Percentiles rank a stretch among this genome's conserved stretches.
Evolutionary conservation across 2,888 invertebrate genomes (phyloP).

Genomic region (Anodontia alba): DNA sequence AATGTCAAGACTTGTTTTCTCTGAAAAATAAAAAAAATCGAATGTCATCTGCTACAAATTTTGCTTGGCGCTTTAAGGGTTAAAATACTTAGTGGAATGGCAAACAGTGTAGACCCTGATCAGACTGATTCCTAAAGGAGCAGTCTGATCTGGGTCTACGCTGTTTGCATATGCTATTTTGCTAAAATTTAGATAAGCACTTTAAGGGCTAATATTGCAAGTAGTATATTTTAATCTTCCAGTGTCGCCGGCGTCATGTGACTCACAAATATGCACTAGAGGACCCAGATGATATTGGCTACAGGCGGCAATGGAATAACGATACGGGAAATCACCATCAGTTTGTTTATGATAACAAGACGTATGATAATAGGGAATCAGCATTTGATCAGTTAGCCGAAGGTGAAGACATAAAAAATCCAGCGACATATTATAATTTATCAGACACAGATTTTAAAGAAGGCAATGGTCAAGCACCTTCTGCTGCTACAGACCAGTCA

Average conservation of each 20-base stretch:
- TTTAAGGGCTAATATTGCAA: too few species aligned
- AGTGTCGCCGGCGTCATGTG: constrained; percentile 75
- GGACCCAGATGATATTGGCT: constrained; percentile 77
- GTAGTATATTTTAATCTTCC: constrained; percentile 20
- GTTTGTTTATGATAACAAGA: constrained; percentile 66
- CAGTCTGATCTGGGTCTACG: too few species aligned
- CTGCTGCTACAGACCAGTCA: background rate
- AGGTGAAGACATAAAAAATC: constrained; percentile 50
- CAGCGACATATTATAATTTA: constrained; percentile 53
- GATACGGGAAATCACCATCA: constrained; percentile 28
- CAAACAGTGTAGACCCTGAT: too few species aligned
- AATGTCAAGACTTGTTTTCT: too few species aligned
- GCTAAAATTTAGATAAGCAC: too few species aligned
- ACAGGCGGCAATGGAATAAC: constrained; percentile 54
- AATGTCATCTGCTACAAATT: too few species aligned
- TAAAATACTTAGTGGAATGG: too few species aligned
- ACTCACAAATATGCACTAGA: constrained; percentile 75
- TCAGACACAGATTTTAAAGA: constrained; percentile 47
- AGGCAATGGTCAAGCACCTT: constrained; percentile 23
- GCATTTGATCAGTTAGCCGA: constrained; percentile 19
- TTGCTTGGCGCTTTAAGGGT: too few species aligned
- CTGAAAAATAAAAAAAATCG: too few species aligned
- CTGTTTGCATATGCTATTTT: too few species aligned
- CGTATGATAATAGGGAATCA: constrained; percentile 27
- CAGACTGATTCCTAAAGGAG: too few species aligned